Evolutionary conservation across 1,140 invertebrate species (phyloP).

Genomic region (Drosophila kanapiae): DNA sequence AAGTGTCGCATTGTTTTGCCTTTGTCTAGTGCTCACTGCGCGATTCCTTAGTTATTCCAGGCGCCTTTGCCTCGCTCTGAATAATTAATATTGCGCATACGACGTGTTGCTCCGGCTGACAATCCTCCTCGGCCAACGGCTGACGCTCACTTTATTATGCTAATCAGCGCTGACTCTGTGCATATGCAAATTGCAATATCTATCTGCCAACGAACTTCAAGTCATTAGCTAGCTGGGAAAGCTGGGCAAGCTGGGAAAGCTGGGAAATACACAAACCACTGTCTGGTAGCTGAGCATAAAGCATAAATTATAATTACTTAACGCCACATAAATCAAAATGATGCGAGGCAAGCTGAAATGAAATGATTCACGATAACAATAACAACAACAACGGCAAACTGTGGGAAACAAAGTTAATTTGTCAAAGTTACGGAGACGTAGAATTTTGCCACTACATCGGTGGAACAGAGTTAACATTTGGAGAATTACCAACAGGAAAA

Average conservation of each 20-base stretch:
- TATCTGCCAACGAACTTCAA: slow-evolving; percentile 22
- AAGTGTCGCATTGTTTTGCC: slow-evolving; percentile 47
- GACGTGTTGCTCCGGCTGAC: slow-evolving; percentile 63
- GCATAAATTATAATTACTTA: slow-evolving; percentile 70
- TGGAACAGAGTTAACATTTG: slow-evolving; percentile 38
- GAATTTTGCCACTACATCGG: slow-evolving; percentile 64
- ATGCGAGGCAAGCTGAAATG: slow-evolving; percentile 42
- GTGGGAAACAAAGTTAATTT: slow-evolving; percentile 62
- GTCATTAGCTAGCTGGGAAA: slow-evolving; percentile 28
- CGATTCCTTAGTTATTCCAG: slow-evolving; percentile 9
- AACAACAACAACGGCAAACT: slow-evolving; percentile 41
- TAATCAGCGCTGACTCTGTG: slow-evolving; percentile 55
- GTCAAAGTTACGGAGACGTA: slow-evolving; percentile 58
- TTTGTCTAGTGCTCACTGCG: slow-evolving; percentile 7
- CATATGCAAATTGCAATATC: slow-evolving; percentile 54
- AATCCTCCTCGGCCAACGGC: slow-evolving; percentile 35
- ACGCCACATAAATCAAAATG: slow-evolving; percentile 76
- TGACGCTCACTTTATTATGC: slow-evolving; percentile 60
- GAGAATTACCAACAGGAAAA: slow-evolving; percentile 4
- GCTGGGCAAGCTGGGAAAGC: not conserved
- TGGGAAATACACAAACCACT: not conserved
- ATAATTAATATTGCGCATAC: slow-evolving; percentile 82
- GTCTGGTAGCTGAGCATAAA: slow-evolving; percentile 8
- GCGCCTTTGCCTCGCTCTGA: slow-evolving; percentile 48
- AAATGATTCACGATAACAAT: slow-evolving; percentile 28